These are phyloP conservation scores for Drosophila pachea DNA, from an alignment of 1,140 invertebrate species.

Conservation along the genomic window DNA sequence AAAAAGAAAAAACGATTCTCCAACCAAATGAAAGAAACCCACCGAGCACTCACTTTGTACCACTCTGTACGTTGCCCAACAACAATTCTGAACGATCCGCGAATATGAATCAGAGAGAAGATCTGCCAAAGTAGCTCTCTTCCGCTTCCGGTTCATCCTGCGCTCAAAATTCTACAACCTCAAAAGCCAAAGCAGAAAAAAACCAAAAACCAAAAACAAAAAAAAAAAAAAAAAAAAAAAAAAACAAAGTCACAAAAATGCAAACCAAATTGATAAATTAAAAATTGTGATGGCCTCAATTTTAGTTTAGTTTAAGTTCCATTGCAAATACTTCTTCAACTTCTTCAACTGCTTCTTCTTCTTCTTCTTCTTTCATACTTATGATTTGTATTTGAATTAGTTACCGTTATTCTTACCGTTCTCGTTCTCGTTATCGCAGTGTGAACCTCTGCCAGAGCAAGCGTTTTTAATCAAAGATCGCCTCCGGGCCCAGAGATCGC, in stretches of 20 bases:
- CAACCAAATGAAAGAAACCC: slow-evolving; percentile 49
- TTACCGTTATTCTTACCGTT: slow-evolving; percentile 20
- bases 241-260: slow-evolving; percentile 9
- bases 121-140: slow-evolving; percentile 25
- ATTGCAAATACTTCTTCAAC: slow-evolving; percentile 56
- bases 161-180: slow-evolving; percentile 43
- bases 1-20: slow-evolving; percentile 23
- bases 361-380: slow-evolving; percentile 50
- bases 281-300: slow-evolving; percentile 79
- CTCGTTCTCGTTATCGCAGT: slow-evolving; percentile 33
- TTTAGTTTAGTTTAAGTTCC: slow-evolving; percentile 69
- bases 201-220: slow-evolving; percentile 20
- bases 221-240: slow-evolving; percentile 15
- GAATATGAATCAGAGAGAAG: slow-evolving; percentile 24
- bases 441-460: slow-evolving; percentile 62
- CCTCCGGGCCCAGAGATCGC: slow-evolving; percentile 23
- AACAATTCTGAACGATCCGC: slow-evolving; percentile 35
- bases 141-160: slow-evolving; percentile 35
- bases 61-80: slow-evolving; percentile 49
- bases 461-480: slow-evolving; percentile 79
- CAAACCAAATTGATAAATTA: slow-evolving; percentile 65
- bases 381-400: slow-evolving; percentile 18
- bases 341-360: slow-evolving; percentile 38
- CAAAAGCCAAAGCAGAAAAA: slow-evolving; percentile 22
- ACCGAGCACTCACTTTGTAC: slow-evolving; percentile 64